Base-by-base conservation (phyloP, 2,113 vertebrate genomes). In the Saguinus midas region DNA sequence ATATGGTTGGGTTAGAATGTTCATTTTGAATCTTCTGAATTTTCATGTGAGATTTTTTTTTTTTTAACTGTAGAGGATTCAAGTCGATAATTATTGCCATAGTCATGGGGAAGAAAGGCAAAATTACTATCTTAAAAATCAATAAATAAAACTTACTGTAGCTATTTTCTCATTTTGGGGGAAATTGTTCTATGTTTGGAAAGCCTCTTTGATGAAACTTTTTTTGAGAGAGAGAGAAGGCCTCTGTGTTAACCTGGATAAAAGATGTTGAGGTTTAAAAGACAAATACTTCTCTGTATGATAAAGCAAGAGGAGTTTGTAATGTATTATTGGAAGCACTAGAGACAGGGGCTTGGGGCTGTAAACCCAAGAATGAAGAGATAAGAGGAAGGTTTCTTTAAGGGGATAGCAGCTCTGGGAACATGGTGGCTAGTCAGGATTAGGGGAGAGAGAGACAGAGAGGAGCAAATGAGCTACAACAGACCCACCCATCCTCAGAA, bases 11-110 rank as follows among this genome's bases (percentile, higher is more conserved):
- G 27, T 73, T 95, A 78, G 37, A 83, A 43, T 57, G 25, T 68
- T 73, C 35, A 94, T 75, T 82, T 90, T 94, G 75, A 92, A 73
- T 35, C 25, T 87, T 80, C 43, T 91, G 40, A 91, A 81, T 81
- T 43, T 25, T 89, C 58, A 27, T 52, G 4, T 29, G 27, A 64
- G 29, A 50, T 50, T 64, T 29, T 14, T 29, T 58, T 48, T 40
- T 91, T 76, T 73, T 66, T 27, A 40, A 25, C 52, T 87, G 8
- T 25, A 48, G 61, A 87, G 13, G 45, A 88, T 57, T 91, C 27
- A 12, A 91, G 37, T 73, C 37, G 11, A n/a, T 86, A 25, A 81
- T 72, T 83, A 90, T 27, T 86, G 82, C 35, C 66, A 73, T 23
- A 78, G 40, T 70, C 58, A 23, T 52, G 83, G 55, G 61, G 3